Base-by-base conservation (phyloP, 2,113 vertebrate species). In the Todiramphus chloris region DNA sequence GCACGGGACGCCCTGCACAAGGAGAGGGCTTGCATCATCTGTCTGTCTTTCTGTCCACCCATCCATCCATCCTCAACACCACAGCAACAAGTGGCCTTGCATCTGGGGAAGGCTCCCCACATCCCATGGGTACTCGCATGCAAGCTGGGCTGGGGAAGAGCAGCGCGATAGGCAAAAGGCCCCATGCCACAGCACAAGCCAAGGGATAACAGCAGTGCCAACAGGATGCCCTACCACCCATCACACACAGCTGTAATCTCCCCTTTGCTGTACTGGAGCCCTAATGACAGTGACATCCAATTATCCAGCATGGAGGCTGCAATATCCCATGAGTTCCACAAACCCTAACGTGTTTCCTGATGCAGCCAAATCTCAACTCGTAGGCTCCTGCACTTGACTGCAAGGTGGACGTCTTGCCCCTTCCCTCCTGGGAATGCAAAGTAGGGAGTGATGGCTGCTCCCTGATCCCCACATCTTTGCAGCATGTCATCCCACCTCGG, bases 401-500 rank as follows among this genome's bases (percentile, higher is more conserved):
- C 68, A 9, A 30, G 13, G 62, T n/a, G 35, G 19, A 28, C 41
- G n/a, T 20, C 55, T 30, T 5, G 0, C 25, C 39, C 31, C 27
- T 24, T 37, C 41, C 27, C 41, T 25, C 44, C 64, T 43, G 35
- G 39, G 46, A 28, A 44, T 3, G 13, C 41, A 28, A 33, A 35
- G 66, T 10, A 6, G 17, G 25, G 44, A 60, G 30, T 1, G 6
- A 20, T 7, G 39, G 80, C 35, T 80, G 60, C 55, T 27, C 68
- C 62, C 13, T 0, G 6, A 19, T 5, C 24, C 25, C 19, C 6
- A 0, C 0, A 1, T 5, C 51, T 46, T 16, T 44, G 24, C 41
- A 59, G 70, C 50, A 28, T 12, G 37, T 41, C 41, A 27, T 56
- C 56, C 75, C 75, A n/a, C 17, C 37, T 11, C 0, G 5, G 59